Conservation (phyloP, 2,113 vertebrate genomes). For the Xiphophorus couchianus region DNA sequence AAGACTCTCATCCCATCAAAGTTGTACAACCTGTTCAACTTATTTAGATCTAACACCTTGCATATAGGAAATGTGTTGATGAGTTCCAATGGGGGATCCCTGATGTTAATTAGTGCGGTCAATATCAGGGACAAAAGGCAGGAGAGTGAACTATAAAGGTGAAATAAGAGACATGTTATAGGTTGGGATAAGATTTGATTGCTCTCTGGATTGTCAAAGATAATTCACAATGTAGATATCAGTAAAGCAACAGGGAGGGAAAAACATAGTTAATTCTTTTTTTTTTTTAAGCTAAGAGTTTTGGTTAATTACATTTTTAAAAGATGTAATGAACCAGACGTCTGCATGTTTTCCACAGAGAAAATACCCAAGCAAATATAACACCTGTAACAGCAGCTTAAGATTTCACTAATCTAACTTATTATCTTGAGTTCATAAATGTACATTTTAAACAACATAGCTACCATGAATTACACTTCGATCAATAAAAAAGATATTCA, state of each 20-base stretch:
- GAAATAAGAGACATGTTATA: background rate
- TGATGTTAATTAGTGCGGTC: conserved; percentile 32
- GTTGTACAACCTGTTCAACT: background rate
- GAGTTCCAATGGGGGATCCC: conserved; percentile 30
- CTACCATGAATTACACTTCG: too few relatives aligned
- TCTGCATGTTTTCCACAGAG: background rate
- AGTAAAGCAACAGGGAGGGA: background rate
- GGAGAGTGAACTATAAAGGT: background rate
- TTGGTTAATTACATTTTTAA: background rate
- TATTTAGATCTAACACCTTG: background rate
- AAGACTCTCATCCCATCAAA: background rate
- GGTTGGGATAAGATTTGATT: conserved; percentile 12
- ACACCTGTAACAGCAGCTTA: background rate
- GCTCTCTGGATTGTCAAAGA: background rate
- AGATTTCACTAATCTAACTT: background rate
- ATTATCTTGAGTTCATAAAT: background rate
- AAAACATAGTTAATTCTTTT: background rate
- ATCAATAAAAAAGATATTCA: too few relatives aligned
- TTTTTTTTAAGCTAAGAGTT: background rate
- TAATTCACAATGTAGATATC: background rate
- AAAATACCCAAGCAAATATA: background rate
- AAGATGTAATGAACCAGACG: too few relatives aligned
- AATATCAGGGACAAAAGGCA: background rate
- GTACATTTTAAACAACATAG: background rate
- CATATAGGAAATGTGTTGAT: conserved; percentile 14